Conservation (phyloP, 92 coral and sea anemone species). For the Phymanthus crucifer region DNA sequence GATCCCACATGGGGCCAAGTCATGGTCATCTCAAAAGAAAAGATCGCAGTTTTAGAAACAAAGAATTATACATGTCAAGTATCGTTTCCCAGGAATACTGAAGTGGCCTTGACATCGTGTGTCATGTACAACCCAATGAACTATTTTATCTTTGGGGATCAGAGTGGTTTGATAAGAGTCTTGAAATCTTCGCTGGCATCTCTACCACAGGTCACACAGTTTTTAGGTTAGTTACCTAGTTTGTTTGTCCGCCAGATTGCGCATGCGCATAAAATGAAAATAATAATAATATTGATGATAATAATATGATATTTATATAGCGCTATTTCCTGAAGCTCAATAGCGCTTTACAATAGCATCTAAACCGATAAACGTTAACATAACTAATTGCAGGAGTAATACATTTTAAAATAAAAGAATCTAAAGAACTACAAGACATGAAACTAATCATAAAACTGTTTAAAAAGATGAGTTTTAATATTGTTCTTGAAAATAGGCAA, state of each 20-base stretch:
- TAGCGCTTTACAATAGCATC: no score
- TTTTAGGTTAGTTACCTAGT: slow-evolving; percentile 58
- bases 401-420: no score
- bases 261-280: background rate
- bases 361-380: no score
- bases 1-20: slow-evolving; percentile 70
- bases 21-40: slow-evolving; percentile 74
- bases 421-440: no score
- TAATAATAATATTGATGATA: no score
- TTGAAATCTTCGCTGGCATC: slow-evolving; percentile 85
- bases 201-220: slow-evolving; percentile 82
- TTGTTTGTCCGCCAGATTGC: background rate
- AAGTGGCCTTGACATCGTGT: slow-evolving; percentile 82
- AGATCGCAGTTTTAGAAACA: slow-evolving; percentile 71
- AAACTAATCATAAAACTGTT: no score
- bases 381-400: no score
- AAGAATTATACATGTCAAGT: slow-evolving; percentile 54
- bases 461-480: no score
- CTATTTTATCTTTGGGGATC: slow-evolving; percentile 91
- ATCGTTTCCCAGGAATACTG: slow-evolving; percentile 68
- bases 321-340: no score
- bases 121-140: slow-evolving; percentile 82
- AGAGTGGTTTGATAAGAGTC: slow-evolving; percentile 78
- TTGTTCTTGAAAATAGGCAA: no score
- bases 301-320: no score